These are phyloP conservation scores for Diadumene lineata DNA, from an alignment of 92 coral and sea anemone species.

Conservation along the genomic window DNA sequence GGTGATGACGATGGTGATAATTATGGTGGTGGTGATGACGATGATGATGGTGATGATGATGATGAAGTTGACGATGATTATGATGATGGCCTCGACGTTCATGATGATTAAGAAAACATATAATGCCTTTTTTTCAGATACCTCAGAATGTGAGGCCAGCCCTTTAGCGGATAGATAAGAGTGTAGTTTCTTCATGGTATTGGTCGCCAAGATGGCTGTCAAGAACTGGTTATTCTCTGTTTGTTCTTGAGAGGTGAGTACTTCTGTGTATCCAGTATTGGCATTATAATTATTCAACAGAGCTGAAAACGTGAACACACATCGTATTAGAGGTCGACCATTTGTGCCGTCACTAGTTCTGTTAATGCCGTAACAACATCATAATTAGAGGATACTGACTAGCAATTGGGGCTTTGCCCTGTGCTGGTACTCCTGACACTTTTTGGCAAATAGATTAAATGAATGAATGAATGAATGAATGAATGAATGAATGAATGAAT, in stretches of 20 bases:
- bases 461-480: too few relatives aligned
- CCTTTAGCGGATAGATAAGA: conserved; percentile 20
- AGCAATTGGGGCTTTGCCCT: too few relatives aligned
- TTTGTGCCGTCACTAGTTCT: neutral
- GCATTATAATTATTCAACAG: conserved; percentile 45
- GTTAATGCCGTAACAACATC: neutral
- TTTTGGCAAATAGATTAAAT: too few relatives aligned
- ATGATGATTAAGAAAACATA: too few relatives aligned
- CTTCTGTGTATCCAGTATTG: conserved; percentile 41
- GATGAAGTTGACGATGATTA: neutral
- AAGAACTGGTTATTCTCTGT: conserved; percentile 40
- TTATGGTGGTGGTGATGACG: neutral
- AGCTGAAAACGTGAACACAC: conserved; percentile 24
- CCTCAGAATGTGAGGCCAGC: conserved; percentile 28
- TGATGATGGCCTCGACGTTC: neutral
- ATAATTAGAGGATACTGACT: too few relatives aligned
- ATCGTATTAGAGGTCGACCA: neutral
- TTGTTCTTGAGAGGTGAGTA: conserved; percentile 10
- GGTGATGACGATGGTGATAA: neutral
- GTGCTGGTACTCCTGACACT: too few relatives aligned
- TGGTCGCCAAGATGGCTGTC: conserved; percentile 37
- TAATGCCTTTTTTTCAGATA: neutral
- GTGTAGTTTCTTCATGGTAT: conserved; percentile 44
- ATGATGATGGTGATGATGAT: neutral
- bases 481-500: neutral